Conservation (phyloP, 2,888 invertebrate species). For the Leptinotarsa peninsularis region DNA sequence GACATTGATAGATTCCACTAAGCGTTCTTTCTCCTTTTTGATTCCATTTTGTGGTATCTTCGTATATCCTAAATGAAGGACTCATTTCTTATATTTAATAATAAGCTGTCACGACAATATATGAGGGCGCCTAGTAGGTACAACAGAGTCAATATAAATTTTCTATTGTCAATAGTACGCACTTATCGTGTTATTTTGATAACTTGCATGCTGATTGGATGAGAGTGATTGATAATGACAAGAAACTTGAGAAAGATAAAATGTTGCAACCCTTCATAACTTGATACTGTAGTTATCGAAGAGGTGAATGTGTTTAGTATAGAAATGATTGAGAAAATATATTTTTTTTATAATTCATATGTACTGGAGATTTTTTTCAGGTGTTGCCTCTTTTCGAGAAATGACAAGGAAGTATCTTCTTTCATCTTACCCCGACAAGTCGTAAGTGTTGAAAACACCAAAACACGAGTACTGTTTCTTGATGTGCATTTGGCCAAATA, state of each 20-base stretch:
- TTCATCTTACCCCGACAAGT: no score
- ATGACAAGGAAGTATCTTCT: no score
- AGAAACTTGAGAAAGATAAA: background rate
- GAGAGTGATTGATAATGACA: background rate
- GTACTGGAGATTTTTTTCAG: no score
- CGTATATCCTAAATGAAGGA: background rate
- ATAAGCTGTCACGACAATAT: constrained; percentile 8
- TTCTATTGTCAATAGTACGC: background rate
- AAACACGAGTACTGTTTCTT: no score
- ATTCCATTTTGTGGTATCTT: background rate
- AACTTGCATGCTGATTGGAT: background rate
- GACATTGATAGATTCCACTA: background rate
- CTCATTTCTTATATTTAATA: constrained; percentile 14
- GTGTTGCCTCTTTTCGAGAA: no score
- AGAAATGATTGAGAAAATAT: no score
- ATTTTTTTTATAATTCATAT: no score
- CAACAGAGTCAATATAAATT: background rate
- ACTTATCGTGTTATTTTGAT: background rate
- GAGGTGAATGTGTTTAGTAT: no score
- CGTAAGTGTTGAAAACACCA: no score
- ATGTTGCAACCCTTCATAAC: background rate
- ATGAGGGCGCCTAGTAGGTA: background rate
- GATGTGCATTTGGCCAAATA: no score
- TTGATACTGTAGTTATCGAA: no score
- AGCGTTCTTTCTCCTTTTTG: background rate